Conservation (phyloP, 1,140 invertebrate species). For the Drosophila lacertosa region DNA sequence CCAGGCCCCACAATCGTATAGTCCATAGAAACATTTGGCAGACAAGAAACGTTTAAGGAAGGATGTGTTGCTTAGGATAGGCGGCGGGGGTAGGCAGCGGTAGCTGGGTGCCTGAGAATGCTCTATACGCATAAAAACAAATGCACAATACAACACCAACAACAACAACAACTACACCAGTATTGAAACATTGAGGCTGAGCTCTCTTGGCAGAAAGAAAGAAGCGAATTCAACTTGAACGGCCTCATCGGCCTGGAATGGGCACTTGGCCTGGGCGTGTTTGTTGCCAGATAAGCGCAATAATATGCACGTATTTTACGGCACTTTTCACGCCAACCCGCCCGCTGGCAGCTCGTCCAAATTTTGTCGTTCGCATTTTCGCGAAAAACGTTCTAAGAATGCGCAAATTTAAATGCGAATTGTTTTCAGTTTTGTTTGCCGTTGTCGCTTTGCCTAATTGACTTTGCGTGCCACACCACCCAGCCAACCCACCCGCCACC, state of each 20-base stretch:
- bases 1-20: slow-evolving; percentile 38
- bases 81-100: slow-evolving; percentile 16
- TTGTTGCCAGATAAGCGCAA: slow-evolving; percentile 79
- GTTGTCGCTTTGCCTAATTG: slow-evolving; percentile 74
- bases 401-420: slow-evolving; percentile 79
- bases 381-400: slow-evolving; percentile 64
- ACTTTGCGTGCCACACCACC: slow-evolving; percentile 59
- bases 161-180: slow-evolving; percentile 16
- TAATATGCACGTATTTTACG: slow-evolving; percentile 81
- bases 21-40: slow-evolving; percentile 66
- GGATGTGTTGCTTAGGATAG: slow-evolving; percentile 74
- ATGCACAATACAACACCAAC: slow-evolving; percentile 31
- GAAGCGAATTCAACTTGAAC: slow-evolving; percentile 63
- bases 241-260: slow-evolving; percentile 52
- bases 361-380: slow-evolving; percentile 11
- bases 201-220: slow-evolving; percentile 46
- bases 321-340: slow-evolving; percentile 22
- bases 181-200: slow-evolving; percentile 48
- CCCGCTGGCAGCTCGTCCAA: slow-evolving; percentile 2
- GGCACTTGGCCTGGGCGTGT: slow-evolving; percentile 67
- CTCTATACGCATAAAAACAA: slow-evolving; percentile 50
- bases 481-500: not conserved
- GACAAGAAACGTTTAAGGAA: slow-evolving; percentile 80
- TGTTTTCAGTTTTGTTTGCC: slow-evolving; percentile 78
- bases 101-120: not conserved